Conservation (phyloP, 1,140 invertebrate genomes). For the Augochlora pura region DNA sequence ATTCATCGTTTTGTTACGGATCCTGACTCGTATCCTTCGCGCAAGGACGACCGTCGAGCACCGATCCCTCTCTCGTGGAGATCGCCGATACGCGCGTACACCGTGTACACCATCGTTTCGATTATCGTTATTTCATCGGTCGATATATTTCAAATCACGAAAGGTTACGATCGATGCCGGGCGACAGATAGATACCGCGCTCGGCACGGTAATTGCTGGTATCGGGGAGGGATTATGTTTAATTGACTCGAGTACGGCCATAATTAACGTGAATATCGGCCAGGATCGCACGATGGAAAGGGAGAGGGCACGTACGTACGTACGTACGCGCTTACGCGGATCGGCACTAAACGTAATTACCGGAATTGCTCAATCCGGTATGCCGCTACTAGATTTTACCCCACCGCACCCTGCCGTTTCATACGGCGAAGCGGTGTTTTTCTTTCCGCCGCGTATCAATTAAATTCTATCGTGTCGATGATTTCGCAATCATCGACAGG, state of each 20-base stretch:
- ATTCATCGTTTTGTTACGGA: slow-evolving; percentile 24
- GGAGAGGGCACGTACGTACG: slow-evolving; percentile 7
- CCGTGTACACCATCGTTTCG: slow-evolving; percentile 20
- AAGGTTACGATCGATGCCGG: slow-evolving; percentile 33
- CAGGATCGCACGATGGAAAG: slow-evolving; percentile 49
- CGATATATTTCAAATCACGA: slow-evolving; percentile 31
- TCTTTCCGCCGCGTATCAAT: slow-evolving; percentile 18
- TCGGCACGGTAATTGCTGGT: slow-evolving; percentile 30
- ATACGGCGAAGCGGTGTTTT: slow-evolving; percentile 1
- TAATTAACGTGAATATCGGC: slow-evolving; percentile 63
- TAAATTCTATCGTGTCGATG: not conserved
- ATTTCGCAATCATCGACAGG: not conserved
- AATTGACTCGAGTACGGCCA: slow-evolving; percentile 52
- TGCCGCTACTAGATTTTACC: slow-evolving; percentile 37
- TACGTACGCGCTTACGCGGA: slow-evolving; percentile 47
- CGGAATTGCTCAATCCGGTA: slow-evolving; percentile 51
- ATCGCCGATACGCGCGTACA: not conserved
- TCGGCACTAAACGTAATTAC: slow-evolving; percentile 65
- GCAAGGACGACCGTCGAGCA: slow-evolving; percentile 35
- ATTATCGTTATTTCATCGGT: slow-evolving; percentile 19
- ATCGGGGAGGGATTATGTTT: slow-evolving; percentile 50
- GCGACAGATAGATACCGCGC: slow-evolving; percentile 22
- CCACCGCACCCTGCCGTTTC: slow-evolving; percentile 44
- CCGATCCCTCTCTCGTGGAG: not conserved
- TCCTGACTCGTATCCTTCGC: slow-evolving; percentile 30